phyloP scores from a whole-genome alignment of 2,113 vertebrate species.

The Nibea albiflora region DNA sequence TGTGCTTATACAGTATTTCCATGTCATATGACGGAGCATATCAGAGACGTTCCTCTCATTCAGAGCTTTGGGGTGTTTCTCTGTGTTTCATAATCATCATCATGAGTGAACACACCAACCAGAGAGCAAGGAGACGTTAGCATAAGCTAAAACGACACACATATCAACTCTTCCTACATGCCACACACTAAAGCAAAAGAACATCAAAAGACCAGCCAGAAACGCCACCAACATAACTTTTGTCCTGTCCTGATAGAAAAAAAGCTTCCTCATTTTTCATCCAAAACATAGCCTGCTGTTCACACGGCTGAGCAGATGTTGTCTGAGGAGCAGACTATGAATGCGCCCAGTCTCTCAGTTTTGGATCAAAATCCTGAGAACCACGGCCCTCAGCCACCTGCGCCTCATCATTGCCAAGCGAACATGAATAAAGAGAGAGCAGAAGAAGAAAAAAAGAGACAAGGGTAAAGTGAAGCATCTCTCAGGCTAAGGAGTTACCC shows the following conservation, averaged over 20 bases:
- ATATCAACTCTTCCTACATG: background rate
- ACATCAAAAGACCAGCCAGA: slow-evolving; percentile 4
- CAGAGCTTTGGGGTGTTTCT: background rate
- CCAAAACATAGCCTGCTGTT: slow-evolving; percentile 14
- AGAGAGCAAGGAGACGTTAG: background rate
- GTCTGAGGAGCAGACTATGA: slow-evolving; percentile 25
- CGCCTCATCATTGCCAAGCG: slow-evolving; percentile 24
- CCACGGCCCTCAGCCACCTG: slow-evolving; percentile 33
- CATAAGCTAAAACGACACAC: background rate
- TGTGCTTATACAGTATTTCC: background rate
- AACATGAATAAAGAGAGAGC: background rate
- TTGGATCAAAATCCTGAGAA: slow-evolving; percentile 28
- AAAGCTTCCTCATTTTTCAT: slow-evolving; percentile 19
- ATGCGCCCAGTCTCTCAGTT: slow-evolving; percentile 28
- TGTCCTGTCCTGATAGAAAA: background rate
- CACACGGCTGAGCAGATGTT: slow-evolving; percentile 9
- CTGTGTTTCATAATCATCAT: background rate
- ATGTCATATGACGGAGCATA: background rate
- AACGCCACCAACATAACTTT: background rate
- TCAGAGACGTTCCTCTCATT: background rate
- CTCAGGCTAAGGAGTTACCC: background rate
- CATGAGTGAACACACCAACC: background rate
- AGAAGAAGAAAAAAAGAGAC: background rate
- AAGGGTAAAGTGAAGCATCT: background rate
- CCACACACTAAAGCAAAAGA: background rate